These are phyloP conservation scores for Passer montanus DNA, from an alignment of 2,113 vertebrate genomes.

Conservation along the genomic window DNA sequence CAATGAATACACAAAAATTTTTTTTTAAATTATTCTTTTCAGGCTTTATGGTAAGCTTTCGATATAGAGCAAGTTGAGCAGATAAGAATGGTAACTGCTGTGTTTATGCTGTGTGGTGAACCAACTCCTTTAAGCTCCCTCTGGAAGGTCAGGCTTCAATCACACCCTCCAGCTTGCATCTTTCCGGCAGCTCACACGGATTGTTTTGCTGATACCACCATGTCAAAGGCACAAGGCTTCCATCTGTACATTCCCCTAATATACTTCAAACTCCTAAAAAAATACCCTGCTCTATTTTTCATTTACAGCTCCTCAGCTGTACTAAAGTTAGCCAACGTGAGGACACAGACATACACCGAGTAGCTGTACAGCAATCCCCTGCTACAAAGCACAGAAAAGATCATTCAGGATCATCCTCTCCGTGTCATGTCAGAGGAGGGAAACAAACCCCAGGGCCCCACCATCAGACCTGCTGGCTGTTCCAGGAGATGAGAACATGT, in stretches of 20 bases:
- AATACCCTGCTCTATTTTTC: neutral
- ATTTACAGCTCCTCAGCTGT: neutral
- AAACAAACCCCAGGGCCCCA: neutral
- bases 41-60: neutral
- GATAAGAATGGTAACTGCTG: neutral
- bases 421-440: neutral
- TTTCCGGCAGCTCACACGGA: neutral
- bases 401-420: neutral
- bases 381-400: neutral
- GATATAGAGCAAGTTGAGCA: neutral
- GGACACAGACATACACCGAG: accelerated
- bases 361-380: neutral
- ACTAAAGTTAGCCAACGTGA: neutral
- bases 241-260: neutral
- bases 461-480: neutral
- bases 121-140: neutral
- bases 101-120: neutral
- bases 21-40: neutral
- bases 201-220: neutral
- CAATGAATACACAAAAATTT: neutral
- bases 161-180: neutral
- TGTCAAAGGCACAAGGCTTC: neutral
- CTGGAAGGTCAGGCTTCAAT: neutral
- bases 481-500: neutral
- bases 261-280: neutral